Conservation (phyloP, 2,888 invertebrate species). For the Chymomyza fuscimana region DNA sequence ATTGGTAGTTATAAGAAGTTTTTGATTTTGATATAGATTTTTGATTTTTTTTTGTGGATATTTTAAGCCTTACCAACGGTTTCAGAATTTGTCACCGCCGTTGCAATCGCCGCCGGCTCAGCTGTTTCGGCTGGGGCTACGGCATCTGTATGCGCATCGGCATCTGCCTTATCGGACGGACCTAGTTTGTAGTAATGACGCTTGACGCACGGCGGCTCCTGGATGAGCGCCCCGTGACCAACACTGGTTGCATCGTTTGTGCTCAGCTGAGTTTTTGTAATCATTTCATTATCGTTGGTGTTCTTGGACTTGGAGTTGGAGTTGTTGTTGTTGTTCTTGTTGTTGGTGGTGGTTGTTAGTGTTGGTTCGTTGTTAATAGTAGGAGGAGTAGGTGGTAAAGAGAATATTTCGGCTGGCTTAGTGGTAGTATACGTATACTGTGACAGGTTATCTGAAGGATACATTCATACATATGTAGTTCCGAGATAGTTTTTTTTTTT, state of each 20-base stretch:
- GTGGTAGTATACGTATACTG: conserved; percentile 75
- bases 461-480: conserved; percentile 73
- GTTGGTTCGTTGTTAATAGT: conserved; percentile 72
- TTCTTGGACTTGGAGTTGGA: conserved; percentile 24
- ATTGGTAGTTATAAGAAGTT: conserved; percentile 22
- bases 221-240: conserved; percentile 48
- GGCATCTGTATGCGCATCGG: background rate
- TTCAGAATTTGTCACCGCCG: conserved; percentile 50
- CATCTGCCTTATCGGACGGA: conserved; percentile 68
- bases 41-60: conserved; percentile 32
- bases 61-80: conserved; percentile 63
- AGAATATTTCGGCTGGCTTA: conserved; percentile 73
- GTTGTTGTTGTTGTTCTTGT: conserved; percentile 25
- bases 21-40: conserved; percentile 12
- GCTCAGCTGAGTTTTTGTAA: conserved; percentile 72
- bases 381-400: conserved; percentile 72
- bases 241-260: conserved; percentile 53
- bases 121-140: conserved; percentile 32
- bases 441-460: conserved; percentile 79
- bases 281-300: conserved; percentile 36
- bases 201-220: conserved; percentile 71
- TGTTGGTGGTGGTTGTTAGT: conserved; percentile 40
- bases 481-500: conserved; percentile 45
- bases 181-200: conserved; percentile 75
- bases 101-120: conserved; percentile 38